Base-by-base conservation (phyloP, 2,888 invertebrate genomes). In the Emmelina monodactyla region DNA sequence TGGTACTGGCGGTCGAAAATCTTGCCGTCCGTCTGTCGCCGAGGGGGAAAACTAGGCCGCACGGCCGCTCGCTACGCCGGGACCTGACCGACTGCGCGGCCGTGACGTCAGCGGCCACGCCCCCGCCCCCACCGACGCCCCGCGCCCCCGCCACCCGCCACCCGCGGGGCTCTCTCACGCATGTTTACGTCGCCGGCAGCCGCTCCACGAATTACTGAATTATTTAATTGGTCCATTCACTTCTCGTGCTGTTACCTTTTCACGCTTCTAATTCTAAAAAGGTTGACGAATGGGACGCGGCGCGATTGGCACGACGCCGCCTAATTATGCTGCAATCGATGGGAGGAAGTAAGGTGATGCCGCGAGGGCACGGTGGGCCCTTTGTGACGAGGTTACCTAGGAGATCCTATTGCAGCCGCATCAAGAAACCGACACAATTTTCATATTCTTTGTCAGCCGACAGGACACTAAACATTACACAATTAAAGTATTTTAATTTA, bases 1-100 rank as follows among this genome's bases (percentile, higher is more conserved):
- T 80, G 81, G 55, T 80, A 81, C 79, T 81, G 81, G 51, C 80
- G 73, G 81, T 81, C 80, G 70, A 80, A 81, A 80, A 80, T 81
- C 57, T 80, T 80, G 81, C 63, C 72, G 75, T 58, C 60, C 76
- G 76, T 67, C 56, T 68, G 67, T 66, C 68, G 69, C 73, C 67
- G 60, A 54, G 57, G 64, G 63, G 58, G 47, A 42, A 60, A 68
- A 58, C 55, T 65, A 70, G 71, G 63, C 69, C 69, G 69, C 64
- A 65, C 68, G 67, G 58, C 72, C 73, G 75, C 61, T 65, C 50
- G 56, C 55, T 52, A 50, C 71, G 75, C 73, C 73, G 76, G 75
- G 55, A 67, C 61, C 50, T 70, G 71, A 75, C 78, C 78, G 78
- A 78, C 78, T 76, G 70, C 67, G 55, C 62, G 13, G 48, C 51